Percentiles rank a stretch among this genome's conserved stretches.
Conservation (phyloP, 2,797 vertebrate genomes). For the Anguilla marmorata region DNA sequence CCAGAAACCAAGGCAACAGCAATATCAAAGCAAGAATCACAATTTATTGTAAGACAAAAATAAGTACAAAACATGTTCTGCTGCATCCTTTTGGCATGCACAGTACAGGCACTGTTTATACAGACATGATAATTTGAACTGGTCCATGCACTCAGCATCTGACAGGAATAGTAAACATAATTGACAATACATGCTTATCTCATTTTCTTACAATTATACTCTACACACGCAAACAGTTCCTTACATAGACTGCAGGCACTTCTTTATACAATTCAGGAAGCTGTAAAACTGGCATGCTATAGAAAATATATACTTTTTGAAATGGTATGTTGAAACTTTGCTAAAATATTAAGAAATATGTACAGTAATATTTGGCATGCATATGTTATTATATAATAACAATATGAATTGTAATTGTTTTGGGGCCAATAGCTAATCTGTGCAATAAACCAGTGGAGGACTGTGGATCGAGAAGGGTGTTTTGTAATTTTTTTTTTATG, state of each 20-base stretch:
- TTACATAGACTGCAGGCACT: slow-evolving; percentile 46
- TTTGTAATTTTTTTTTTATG: no score
- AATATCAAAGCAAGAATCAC: slow-evolving; percentile 48
- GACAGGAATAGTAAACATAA: slow-evolving; percentile 39
- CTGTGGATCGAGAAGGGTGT: background rate
- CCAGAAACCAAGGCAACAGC: slow-evolving; percentile 53
- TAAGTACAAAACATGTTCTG: slow-evolving; percentile 58
- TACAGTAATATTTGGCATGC: slow-evolving; percentile 59
- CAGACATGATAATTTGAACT: slow-evolving; percentile 20
- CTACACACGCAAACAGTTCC: background rate
- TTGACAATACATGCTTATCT: slow-evolving; percentile 29
- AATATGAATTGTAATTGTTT: background rate
- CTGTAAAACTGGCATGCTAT: slow-evolving; percentile 55
- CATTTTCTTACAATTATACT: slow-evolving; percentile 28
- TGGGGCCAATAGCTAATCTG: background rate
- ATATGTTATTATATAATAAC: slow-evolving; percentile 32
- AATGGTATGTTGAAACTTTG: slow-evolving; percentile 43
- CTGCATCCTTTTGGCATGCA: slow-evolving; percentile 52
- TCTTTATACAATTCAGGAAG: slow-evolving; percentile 44
- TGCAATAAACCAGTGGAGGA: background rate
- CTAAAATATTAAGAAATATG: slow-evolving; percentile 58
- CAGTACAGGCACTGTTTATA: slow-evolving; percentile 41
- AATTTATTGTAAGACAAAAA: slow-evolving; percentile 64
- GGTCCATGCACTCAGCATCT: slow-evolving; percentile 52
- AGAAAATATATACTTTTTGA: slow-evolving; percentile 32